Base-by-base conservation (phyloP, 2,888 invertebrate species). In the Pandemis corylana region DNA sequence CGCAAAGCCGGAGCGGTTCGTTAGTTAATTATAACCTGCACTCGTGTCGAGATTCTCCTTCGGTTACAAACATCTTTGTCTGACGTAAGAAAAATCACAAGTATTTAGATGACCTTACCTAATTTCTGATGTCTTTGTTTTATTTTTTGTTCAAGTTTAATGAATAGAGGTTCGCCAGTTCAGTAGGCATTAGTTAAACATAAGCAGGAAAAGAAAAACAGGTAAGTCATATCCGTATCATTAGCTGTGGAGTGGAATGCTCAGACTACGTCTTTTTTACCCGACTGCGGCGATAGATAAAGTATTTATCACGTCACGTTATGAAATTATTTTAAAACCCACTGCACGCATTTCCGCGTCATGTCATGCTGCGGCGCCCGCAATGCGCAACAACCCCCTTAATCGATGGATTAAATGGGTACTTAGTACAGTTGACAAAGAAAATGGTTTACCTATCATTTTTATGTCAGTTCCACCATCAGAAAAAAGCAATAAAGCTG, bases 321-420 rank as follows among this genome's bases (percentile, higher is more conserved):
- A 36, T 36, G 28, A 36, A 36, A 36, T 36, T 36, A 36, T 36
- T 36, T 59, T 28, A 10, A 59, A 28, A 59, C 5, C 7, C 5
- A n/a, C 4, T 28, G 0, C 59, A 59, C 59, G 59, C 59, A 59
- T 59, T 59, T 53, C 53, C 53, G 59, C 59, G 28, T 10, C 59
- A 12, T 53, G 59, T 28, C 59, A 53, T 15, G 59, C 28, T 5
- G 59, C 15, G 53, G 7, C 51, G 51, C 0, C 59, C 59, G 59
- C 59, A 59, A 28, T 59, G 59, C 59, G 59, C 7, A 15, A 28
- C 12, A 12, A 20, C 28, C 9, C 59, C 59, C 10, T 12, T 46
- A 59, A 59, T 59, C 59, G 28, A 59, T 59, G 59, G 28, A 28
- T 59, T 59, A 59, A 36, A 36, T 36, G 28, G 28, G 59, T 28